Evolutionary conservation across 2,888 invertebrate genomes (phyloP), one percentile per base, ranked within the genome.

Genomic region (Acanthosoma haemorrhoidale): DNA sequence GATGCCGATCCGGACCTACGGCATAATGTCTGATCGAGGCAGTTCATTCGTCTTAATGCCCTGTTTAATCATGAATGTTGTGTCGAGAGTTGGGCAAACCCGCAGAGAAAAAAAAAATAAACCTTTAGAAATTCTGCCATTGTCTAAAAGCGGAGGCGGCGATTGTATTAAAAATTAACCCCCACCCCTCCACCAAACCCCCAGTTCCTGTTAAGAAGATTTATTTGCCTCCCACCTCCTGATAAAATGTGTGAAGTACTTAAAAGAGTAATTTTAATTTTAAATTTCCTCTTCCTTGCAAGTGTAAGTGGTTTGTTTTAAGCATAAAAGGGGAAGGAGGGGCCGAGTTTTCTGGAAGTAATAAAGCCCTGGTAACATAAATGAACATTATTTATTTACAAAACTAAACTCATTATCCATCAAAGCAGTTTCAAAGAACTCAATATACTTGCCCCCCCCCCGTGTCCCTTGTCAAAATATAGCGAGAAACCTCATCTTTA

Each of bases 231-330:
- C 13, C 51, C 13, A 51, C 51, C 21, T 21, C 25, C 51, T 51
- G 51, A 51, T 51, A 51, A 51, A 51, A 51, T 51, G 51, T 51
- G 51, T 51, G 21, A 51, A 51, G 51, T 51, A 51, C 51, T 51
- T 51, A 51, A 51, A 51, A 51, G 51, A 51, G 51, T 51, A 51
- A 51, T 51, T 51, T 51, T 51, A 51, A 51, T 51, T 51, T 51
- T 51, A 51, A 51, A 51, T 51, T 51, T 51, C 25, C 51, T 25
- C 13, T 25, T 51, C n/a, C 51, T 51, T 51, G 25, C 25, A 51
- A 51, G 51, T 51, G 21, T 51, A 51, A 51, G 51, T 51, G 51
- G 51, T 51, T 51, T n/a, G 51, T 21, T 51, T 51, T 25, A 51
- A 51, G 51, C 25, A 25, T 25, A 51, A 51, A 51, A 51, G n/a